These are phyloP conservation scores for Phodopus roborovskii DNA, from an alignment of 2,113 vertebrate genomes.

Conservation along the genomic window DNA sequence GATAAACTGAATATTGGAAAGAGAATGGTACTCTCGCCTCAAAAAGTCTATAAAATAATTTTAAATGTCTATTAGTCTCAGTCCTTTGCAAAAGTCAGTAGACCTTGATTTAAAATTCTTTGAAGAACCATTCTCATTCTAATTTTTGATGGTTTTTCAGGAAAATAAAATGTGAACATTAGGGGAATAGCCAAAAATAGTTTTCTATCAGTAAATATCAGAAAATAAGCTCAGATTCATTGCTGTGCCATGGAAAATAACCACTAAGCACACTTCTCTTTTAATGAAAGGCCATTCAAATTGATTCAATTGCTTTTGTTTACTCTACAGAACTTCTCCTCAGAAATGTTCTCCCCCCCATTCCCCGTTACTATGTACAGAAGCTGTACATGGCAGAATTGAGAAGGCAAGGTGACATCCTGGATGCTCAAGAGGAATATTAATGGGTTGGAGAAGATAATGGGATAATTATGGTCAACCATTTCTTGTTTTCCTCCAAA, in stretches of 20 bases:
- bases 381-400: slow-evolving; percentile 16
- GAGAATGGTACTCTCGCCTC: fast-evolving
- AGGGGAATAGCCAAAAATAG: neutral
- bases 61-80: neutral
- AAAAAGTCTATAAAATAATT: neutral
- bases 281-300: slow-evolving; percentile 56
- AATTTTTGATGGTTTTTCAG: neutral
- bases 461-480: neutral
- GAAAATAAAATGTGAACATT: neutral
- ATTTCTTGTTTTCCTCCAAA: neutral
- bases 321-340: slow-evolving; percentile 38
- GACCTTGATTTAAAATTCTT: neutral
- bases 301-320: slow-evolving; percentile 63
- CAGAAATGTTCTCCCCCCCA: slow-evolving; percentile 37
- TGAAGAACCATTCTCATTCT: neutral
- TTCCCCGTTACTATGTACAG: slow-evolving; percentile 68
- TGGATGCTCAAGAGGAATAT: slow-evolving; percentile 41
- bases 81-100: neutral
- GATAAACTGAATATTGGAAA: neutral
- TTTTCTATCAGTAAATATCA: neutral
- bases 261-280: slow-evolving; percentile 34
- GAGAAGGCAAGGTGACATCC: slow-evolving; percentile 27
- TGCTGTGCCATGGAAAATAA: slow-evolving; percentile 63
- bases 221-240: slow-evolving; percentile 20
- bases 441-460: slow-evolving; percentile 36